Conservation (phyloP, 2,797 vertebrate genomes). For the Peromyscus eremicus region DNA sequence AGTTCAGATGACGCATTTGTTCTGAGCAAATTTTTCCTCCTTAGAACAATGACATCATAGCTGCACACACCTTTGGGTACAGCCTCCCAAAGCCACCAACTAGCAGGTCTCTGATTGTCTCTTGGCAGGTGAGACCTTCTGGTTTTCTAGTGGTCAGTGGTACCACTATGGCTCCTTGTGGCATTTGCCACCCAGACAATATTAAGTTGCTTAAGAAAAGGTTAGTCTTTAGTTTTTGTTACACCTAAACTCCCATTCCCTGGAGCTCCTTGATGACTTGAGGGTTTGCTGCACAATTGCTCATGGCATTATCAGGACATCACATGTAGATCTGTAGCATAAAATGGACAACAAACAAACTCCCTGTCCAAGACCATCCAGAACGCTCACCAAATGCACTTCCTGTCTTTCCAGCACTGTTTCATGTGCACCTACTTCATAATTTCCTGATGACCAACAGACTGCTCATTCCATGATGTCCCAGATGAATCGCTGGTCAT, state of each 20-base stretch:
- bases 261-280: not conserved
- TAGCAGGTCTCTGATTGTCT: not conserved
- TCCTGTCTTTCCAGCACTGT: not conserved
- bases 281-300: not conserved
- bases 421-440: not conserved
- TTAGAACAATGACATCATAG: not conserved
- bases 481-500: not conserved
- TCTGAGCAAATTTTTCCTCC: not conserved
- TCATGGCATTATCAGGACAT: conserved; percentile 13
- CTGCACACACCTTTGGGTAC: not conserved
- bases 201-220: not conserved
- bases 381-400: not conserved
- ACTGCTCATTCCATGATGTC: not conserved
- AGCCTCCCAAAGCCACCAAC: not conserved
- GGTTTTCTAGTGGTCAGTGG: not conserved
- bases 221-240: conserved; percentile 14
- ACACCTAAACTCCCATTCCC: not conserved
- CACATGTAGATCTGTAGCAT: not conserved
- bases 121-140: not conserved
- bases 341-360: not conserved
- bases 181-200: not conserved
- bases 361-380: not conserved
- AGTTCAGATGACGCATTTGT: conserved; percentile 24
- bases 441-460: not conserved
- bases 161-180: not conserved